Evolutionary conservation across 2,888 invertebrate species (phyloP).

Genomic region (Notocelia uddmanniana): DNA sequence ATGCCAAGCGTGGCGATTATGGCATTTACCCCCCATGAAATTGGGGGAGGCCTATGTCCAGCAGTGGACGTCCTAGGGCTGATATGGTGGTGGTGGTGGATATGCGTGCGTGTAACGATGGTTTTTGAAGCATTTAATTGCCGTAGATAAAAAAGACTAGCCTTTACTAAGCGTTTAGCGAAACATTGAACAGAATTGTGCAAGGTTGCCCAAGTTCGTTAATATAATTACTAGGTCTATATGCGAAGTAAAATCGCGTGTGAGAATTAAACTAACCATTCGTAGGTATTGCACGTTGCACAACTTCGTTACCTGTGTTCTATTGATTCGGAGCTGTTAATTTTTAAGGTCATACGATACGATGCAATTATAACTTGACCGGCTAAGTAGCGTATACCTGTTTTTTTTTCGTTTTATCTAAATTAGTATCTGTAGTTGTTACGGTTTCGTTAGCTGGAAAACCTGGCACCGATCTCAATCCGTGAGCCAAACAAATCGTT

Average conservation of each 20-base stretch:
- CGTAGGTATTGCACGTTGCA: slow-evolving; percentile 49
- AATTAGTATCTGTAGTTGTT: slow-evolving; percentile 9
- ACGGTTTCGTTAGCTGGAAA: slow-evolving; percentile 30
- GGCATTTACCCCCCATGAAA: too few species aligned
- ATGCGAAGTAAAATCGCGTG: slow-evolving; percentile 50
- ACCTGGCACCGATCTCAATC: slow-evolving; percentile 31
- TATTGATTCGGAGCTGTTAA: slow-evolving; percentile 54
- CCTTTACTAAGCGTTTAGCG: neutral
- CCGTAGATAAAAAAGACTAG: slow-evolving; percentile 4
- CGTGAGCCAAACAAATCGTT: slow-evolving; percentile 43
- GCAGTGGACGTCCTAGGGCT: too few species aligned
- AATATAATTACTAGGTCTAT: slow-evolving; percentile 41
- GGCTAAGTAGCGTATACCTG: slow-evolving; percentile 13
- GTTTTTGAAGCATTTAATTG: neutral
- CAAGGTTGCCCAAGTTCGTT: slow-evolving; percentile 38
- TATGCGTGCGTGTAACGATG: too few species aligned
- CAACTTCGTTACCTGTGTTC: slow-evolving; percentile 48
- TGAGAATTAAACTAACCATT: slow-evolving; percentile 49
- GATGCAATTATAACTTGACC: slow-evolving; percentile 28
- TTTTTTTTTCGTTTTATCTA: slow-evolving; percentile 5
- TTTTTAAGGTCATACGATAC: slow-evolving; percentile 47
- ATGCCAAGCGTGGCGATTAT: too few species aligned
- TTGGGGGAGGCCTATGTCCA: too few species aligned
- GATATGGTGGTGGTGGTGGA: too few species aligned
- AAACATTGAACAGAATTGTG: slow-evolving; percentile 32